These are phyloP conservation scores for Sisyra terminalis DNA, from an alignment of 2,888 invertebrate species.

Conservation along the genomic window DNA sequence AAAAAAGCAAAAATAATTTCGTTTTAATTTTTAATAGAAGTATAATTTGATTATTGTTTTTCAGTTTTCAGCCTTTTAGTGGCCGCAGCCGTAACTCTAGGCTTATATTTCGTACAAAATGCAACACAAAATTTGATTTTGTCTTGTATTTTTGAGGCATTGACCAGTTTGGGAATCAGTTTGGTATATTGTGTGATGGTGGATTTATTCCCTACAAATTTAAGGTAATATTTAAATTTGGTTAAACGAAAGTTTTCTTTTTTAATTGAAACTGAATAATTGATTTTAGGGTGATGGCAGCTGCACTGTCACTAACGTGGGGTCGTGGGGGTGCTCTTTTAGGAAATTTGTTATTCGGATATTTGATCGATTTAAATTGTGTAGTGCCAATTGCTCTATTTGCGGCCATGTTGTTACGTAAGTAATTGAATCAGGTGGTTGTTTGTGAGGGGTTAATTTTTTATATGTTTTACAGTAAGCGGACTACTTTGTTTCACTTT, in stretches of 20 bases:
- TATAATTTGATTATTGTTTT: too few relatives aligned
- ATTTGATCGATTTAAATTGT: conserved; percentile 64
- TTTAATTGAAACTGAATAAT: neutral
- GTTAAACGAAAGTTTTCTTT: too few relatives aligned
- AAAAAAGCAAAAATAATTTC: neutral
- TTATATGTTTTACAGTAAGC: conserved; percentile 39
- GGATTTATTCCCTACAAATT: conserved; percentile 67
- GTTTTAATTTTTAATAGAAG: neutral
- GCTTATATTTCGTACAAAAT: conserved; percentile 57
- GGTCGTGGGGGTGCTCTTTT: conserved; percentile 61
- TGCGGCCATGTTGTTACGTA: conserved; percentile 55
- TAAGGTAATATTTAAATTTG: conserved; percentile 38
- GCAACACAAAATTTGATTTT: conserved; percentile 53
- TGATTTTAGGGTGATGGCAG: conserved; percentile 56
- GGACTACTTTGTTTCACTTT: conserved; percentile 56
- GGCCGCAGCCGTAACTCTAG: conserved; percentile 55
- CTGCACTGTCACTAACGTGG: conserved; percentile 60
- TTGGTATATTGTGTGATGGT: conserved; percentile 68
- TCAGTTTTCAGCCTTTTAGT: conserved; percentile 59
- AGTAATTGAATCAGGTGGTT: conserved; percentile 23
- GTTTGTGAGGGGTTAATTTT: neutral
- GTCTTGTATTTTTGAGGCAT: conserved; percentile 63
- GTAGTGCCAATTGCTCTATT: conserved; percentile 58
- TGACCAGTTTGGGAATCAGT: conserved; percentile 64
- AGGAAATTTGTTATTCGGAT: conserved; percentile 62